phyloP scores from a whole-genome alignment of 1,140 invertebrate genomes.

The Microplitis demolitor region DNA sequence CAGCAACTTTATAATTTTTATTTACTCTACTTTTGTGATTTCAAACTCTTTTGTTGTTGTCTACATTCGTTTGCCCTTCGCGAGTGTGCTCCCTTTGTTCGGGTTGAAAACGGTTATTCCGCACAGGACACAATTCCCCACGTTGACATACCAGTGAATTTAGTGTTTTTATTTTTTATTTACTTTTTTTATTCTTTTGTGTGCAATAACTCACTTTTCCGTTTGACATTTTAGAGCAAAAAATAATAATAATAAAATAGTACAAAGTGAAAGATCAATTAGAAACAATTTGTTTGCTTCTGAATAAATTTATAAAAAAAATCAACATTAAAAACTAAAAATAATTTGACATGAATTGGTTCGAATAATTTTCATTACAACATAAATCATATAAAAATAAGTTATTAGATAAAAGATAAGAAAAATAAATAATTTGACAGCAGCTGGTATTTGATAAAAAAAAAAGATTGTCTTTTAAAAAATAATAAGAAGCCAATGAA shows the following conservation, averaged over 20 bases:
- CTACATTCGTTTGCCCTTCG: background rate
- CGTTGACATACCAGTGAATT: background rate
- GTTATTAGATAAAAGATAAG: background rate
- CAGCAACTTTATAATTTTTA: too few relatives aligned
- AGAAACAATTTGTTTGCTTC: background rate
- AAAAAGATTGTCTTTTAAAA: background rate
- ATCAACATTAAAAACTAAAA: background rate
- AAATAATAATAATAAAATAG: background rate
- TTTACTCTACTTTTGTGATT: background rate
- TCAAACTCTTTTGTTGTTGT: background rate
- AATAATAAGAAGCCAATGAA: slow-evolving; percentile 22
- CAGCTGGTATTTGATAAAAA: background rate
- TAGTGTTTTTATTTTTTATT: background rate
- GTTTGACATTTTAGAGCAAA: background rate
- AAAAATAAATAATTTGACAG: slow-evolving; percentile 7
- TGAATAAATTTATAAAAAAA: background rate
- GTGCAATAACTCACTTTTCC: background rate
- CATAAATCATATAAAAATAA: background rate
- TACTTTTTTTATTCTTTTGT: background rate
- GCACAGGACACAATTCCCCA: too few relatives aligned
- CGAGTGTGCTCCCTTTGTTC: slow-evolving; percentile 4
- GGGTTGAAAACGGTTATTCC: background rate
- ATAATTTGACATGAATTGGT: too few relatives aligned
- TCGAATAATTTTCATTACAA: too few relatives aligned
- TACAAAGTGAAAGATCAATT: background rate